Evolutionary conservation across 2,888 invertebrate species (phyloP), one percentile per base, ranked within the genome.

Genomic region (Lacanobia oleracea): DNA sequence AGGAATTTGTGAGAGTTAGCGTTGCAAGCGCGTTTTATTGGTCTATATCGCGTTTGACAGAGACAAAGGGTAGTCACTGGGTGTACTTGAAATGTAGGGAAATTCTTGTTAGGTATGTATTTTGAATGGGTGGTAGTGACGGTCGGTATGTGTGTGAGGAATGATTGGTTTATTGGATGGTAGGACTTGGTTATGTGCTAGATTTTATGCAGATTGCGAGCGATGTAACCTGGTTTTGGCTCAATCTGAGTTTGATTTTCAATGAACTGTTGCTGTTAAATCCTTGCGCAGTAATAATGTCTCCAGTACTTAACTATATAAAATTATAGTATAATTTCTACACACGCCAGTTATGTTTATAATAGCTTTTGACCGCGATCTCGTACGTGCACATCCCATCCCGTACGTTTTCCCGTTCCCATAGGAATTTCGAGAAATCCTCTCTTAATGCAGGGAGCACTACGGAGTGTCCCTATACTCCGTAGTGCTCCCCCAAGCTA

Each of bases 21-120:
- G 86, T 87, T 86, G 87, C 86, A 85, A 85, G 83, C 88, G 79
- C 86, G 89, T 93, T 93, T 93, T 93, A 94, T 94, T 94, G 90
- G 93, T 89, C 90, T 89, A 87, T 90, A 89, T 88, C 86, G 85
- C 85, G 88, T 90, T 91, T 89, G 90, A 89, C 88, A 88, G 87
- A 75, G 72, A 77, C 81, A 81, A 83, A 84, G 78, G 83, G 81
- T 84, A 74, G 80, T 81, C 82, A 76, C 70, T 79, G 66, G 65
- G 69, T 81, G 72, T 67, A 66, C 83, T 84, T 82, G 81, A 86
- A 75, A 54, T 77, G 16, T 9, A 56, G 62, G n/a, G n/a, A 65
- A 70, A 66, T 16, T 54, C 27, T 70, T 43, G 63, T 79, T 70
- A 54, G 45, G 53, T 54, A 59, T 65, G 54, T 59, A 59, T 65